phyloP scores from a whole-genome alignment of 1,140 invertebrate genomes.

The Eriocheir sinensis region DNA sequence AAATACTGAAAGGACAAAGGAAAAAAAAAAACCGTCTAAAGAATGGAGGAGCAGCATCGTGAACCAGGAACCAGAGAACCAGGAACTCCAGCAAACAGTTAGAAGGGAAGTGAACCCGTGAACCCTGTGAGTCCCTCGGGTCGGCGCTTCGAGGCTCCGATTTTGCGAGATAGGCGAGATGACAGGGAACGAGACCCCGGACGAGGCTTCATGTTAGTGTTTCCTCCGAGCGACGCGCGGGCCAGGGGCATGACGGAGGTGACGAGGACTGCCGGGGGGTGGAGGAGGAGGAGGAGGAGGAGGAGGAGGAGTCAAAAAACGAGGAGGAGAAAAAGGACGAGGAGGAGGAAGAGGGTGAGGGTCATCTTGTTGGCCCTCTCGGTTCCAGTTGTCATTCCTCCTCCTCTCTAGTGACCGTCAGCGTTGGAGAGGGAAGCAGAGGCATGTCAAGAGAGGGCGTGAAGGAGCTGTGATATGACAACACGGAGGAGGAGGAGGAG shows the following conservation, averaged over 20 bases:
- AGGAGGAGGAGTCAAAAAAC: too few species aligned
- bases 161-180: neutral
- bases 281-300: too few species aligned
- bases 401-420: neutral
- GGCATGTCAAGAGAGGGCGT: neutral
- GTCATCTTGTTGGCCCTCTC: neutral
- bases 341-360: neutral
- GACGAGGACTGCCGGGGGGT: neutral
- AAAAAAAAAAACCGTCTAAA: neutral
- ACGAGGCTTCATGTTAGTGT: neutral
- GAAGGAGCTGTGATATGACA: neutral
- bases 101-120: neutral
- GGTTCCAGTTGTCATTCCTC: too few species aligned
- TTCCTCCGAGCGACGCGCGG: too few species aligned
- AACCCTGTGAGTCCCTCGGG: neutral
- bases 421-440: neutral
- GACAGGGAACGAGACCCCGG: neutral
- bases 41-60: too few species aligned
- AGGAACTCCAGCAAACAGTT: constrained; percentile 13
- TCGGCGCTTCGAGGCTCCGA: neutral
- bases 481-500: neutral
- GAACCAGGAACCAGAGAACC: too few species aligned
- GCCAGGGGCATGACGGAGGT: too few species aligned
- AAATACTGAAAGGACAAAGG: too few species aligned
- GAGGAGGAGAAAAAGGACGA: neutral